Percentiles rank a stretch among this genome's conserved stretches.
Evolutionary conservation across 2,888 invertebrate genomes (phyloP).

Genomic region (Pachymerium ferrugineum): DNA sequence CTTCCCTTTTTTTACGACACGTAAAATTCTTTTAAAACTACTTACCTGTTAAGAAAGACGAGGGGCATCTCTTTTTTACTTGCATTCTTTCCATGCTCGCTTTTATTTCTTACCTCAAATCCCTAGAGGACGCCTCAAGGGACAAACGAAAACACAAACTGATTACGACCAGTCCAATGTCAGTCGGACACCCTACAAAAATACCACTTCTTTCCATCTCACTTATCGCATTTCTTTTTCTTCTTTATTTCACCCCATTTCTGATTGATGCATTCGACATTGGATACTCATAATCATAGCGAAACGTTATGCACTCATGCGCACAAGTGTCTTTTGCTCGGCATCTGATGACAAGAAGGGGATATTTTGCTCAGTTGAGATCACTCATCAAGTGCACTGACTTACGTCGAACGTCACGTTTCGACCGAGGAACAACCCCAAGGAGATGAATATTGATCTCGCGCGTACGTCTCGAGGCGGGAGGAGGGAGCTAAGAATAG

Average conservation of each 20-base stretch:
- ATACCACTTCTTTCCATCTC: too few relatives aligned
- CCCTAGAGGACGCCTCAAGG: not conserved
- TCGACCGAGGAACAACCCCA: constrained; percentile 1
- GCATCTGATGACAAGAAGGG: constrained; percentile 13
- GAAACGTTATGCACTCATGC: not conserved
- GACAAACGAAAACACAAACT: not conserved
- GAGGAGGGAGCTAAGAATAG: not conserved
- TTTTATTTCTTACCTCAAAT: constrained; percentile 7
- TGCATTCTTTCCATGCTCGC: not conserved
- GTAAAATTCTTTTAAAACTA: constrained; percentile 26
- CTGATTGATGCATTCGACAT: not conserved
- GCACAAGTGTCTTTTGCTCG: constrained; percentile 1
- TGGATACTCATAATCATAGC: not conserved
- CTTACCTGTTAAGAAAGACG: constrained; percentile 21
- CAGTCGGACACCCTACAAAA: too few relatives aligned
- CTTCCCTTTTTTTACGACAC: not conserved
- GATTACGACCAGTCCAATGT: not conserved
- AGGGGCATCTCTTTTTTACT: not conserved
- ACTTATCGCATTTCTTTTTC: too few relatives aligned
- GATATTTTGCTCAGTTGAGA: not conserved
- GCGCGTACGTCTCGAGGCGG: not conserved
- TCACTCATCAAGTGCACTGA: constrained; percentile 3
- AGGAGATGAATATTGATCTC: constrained; percentile 8
- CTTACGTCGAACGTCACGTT: constrained; percentile 9
- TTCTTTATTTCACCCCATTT: not conserved